Percentiles rank a stretch among this genome's conserved stretches.
Evolutionary conservation across 2,797 vertebrate species (phyloP).

Genomic region (Siniperca obscura): DNA sequence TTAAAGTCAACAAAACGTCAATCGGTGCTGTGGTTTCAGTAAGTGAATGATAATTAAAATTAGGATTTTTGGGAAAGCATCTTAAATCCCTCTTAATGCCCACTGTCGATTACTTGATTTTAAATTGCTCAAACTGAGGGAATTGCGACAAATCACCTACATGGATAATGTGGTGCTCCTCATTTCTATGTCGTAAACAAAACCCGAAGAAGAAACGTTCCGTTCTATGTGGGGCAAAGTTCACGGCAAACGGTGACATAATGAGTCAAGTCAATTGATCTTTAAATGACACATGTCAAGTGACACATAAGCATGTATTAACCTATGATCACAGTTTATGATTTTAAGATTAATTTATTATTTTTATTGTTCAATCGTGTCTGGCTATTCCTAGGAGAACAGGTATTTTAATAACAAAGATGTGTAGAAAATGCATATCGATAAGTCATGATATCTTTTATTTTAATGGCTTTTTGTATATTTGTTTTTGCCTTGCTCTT

Average conservation of each 20-base stretch:
- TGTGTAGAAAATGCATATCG: background rate
- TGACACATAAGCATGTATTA: background rate
- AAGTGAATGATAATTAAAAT: background rate
- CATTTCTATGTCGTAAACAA: conserved; percentile 47
- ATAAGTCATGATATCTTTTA: background rate
- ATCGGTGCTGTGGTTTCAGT: background rate
- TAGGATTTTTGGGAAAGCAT: fast-evolving
- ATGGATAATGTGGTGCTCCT: conserved; percentile 23
- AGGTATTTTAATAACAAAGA: background rate
- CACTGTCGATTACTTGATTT: fast-evolving
- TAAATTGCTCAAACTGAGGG: background rate
- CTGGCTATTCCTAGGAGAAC: background rate
- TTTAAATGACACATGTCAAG: background rate
- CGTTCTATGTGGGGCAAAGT: conserved; percentile 79
- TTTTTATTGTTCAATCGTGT: background rate
- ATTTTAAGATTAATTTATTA: too few species aligned
- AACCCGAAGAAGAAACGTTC: conserved; percentile 68
- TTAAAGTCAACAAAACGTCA: conserved; percentile 18
- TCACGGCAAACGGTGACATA: conserved; percentile 40
- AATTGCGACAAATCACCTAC: background rate
- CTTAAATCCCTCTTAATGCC: fast-evolving
- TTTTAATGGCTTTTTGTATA: background rate
- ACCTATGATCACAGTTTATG: background rate
- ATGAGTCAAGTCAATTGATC: background rate
- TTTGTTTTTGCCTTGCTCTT: background rate